Percentiles rank a stretch among this genome's conserved stretches.
Evolutionary conservation across 2,113 vertebrate genomes (phyloP).

Genomic region (Thalassoma bifasciatum): DNA sequence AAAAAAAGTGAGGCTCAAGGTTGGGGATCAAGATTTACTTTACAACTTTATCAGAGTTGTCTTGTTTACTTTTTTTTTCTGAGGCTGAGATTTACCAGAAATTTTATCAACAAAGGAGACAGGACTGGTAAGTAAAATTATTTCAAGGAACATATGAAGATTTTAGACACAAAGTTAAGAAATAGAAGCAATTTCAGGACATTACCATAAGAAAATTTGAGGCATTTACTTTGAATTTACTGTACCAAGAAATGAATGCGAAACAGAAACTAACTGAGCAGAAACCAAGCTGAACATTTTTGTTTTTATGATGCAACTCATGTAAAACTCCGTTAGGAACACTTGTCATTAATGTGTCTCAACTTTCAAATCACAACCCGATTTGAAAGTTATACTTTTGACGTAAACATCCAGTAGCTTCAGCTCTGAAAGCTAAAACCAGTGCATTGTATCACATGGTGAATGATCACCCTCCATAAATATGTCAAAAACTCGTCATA

Average conservation of each 20-base stretch:
- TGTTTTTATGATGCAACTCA: too few species aligned
- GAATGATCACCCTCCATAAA: neutral
- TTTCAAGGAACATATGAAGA: neutral
- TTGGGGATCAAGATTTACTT: neutral
- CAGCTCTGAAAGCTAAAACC: neutral
- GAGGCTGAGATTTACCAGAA: neutral
- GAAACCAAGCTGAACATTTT: too few species aligned
- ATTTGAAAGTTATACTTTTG: neutral
- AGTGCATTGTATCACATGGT: neutral
- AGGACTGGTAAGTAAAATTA: neutral
- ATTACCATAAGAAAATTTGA: too few species aligned
- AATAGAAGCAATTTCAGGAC: too few species aligned
- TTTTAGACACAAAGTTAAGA: too few species aligned
- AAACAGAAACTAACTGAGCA: too few species aligned
- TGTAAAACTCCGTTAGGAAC: too few species aligned
- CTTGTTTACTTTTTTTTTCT: neutral
- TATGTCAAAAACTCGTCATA: neutral
- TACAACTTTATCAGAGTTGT: accelerated
- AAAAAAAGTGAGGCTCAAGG: neutral
- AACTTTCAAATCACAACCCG: neutral
- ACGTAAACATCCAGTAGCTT: neutral
- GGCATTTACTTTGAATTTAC: too few species aligned
- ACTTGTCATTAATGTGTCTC: too few species aligned
- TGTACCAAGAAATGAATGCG: too few species aligned
- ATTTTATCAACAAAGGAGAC: neutral